Percentiles rank a stretch among this genome's conserved stretches.
Conservation (phyloP, 2,113 vertebrate genomes). For the Myotis lucifugus region DNA sequence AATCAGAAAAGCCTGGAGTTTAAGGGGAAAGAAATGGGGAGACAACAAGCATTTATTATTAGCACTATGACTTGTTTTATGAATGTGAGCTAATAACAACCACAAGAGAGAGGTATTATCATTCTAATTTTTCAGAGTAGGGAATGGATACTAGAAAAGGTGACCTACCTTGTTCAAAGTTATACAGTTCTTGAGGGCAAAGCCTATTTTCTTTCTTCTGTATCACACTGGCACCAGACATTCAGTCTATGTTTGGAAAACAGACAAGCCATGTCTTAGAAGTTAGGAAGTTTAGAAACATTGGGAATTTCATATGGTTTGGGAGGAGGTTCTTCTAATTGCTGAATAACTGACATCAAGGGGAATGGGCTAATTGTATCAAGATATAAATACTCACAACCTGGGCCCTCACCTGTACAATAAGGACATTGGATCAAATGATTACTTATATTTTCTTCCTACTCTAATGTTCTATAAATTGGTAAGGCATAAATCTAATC, state of each 20-base stretch:
- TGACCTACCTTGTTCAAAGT: not conserved
- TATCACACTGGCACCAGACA: not conserved
- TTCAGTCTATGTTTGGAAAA: not conserved
- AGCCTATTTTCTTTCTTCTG: not conserved
- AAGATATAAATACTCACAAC: not conserved
- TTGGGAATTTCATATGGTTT: not conserved
- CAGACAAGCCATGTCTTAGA: not conserved
- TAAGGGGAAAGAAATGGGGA: not conserved
- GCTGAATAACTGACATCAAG: not conserved
- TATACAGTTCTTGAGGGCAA: not conserved
- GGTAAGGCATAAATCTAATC: not conserved
- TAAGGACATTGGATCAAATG: not conserved
- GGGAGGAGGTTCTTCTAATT: not conserved
- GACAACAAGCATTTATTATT: not conserved
- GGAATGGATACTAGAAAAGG: not conserved
- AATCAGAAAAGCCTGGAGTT: not conserved
- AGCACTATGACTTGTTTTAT: not conserved
- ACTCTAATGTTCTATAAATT: not conserved
- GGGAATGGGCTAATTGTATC: not conserved
- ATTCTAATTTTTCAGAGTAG: not conserved
- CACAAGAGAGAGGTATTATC: not conserved
- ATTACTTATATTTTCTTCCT: not conserved
- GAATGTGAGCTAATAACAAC: conserved; percentile 16
- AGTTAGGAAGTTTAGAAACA: not conserved
- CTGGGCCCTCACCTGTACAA: not conserved